Evolutionary conservation across 2,888 invertebrate species (phyloP), one percentile per base, ranked within the genome.

Genomic region (Chymomyza procnemis): DNA sequence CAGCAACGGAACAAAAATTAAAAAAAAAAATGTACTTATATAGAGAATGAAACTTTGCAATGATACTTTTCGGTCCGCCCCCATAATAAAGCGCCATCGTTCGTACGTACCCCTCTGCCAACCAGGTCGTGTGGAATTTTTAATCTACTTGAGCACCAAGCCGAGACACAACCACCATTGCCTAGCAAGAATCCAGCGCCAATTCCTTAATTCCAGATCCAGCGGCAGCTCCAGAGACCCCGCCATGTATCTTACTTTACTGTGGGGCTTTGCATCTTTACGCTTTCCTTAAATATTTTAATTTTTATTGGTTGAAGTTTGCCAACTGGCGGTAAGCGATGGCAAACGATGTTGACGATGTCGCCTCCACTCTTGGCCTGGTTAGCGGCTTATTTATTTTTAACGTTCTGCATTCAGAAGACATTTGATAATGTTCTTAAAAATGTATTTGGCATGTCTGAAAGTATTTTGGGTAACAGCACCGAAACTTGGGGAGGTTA

Each of bases 261-360:
- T 80, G 81, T 85, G 71, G 65, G 78, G 81, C 85, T 81, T 81
- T 85, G 81, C 85, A 82, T 81, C 81, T 78, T 81, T 82, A 74
- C 85, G 82, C 80, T 82, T 80, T 81, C 78, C 81, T 85, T 85
- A 83, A 83, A 84, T 83, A 85, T 83, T 81, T 83, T 85, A 85
- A 83, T 83, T 85, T 83, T 83, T 83, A 83, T 83, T 85, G 83
- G 84, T 81, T 66, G 64, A 81, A 83, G 81, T 85, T 83, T 71
- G 64, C 75, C 66, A 79, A 83, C 73, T 76, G 80, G 76, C 14
- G 54, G 54, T 18, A 18, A 21, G 9, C 54, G 21, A 18, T 21
- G 34, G 34, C 34, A 41, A 41, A 41, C 34, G 34, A 12, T 41
- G 34, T 41, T 41, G 34, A 41, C 34, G 34, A 41, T 41, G 34